Base-by-base conservation (phyloP, 2,113 vertebrate genomes). In the Alethe diademata region DNA sequence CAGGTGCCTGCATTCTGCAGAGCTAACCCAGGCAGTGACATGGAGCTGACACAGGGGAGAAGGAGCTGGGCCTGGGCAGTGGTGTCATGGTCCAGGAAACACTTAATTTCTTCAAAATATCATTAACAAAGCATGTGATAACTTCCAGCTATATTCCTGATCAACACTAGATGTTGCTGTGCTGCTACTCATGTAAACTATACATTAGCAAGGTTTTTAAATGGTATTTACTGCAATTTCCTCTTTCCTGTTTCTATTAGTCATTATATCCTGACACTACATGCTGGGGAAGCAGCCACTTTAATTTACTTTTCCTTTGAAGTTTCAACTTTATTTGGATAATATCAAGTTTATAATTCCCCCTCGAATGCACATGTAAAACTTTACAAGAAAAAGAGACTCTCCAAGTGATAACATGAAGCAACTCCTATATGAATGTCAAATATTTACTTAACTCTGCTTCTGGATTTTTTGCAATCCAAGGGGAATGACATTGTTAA, bases 361-460 rank as follows among this genome's bases (percentile, higher is more conserved):
- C 40, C 29, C 54, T 56, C 0, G 1, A 85, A 73, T 4, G 29
- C 43, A 38, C 18, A 26, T 1, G 7, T 62, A 81, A 70, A 93
- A 75, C 92, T 86, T 88, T 69, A 73, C 33, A 88, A 93, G 94
- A 67, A 15, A 64, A 82, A 69, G 33, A 73, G 18, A 13, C 54
- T 58, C 83, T 84, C 70, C 29, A 92, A 96, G 85, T 50, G 74
- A 82, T 47, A 72, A 35, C 9, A 9, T 79, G 78, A 93, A 90
- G 89, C 93, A 88, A 90, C 75, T 86, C 51, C 64, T 90, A 78
- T 90, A 95, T 80, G 69, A 84, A 92, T 88, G 83, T 86, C 94
- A 98, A 98, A 97, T 98, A 97, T 98, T 98, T 98, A 97, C 95
- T 97, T 98, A 97, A 97, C 96, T 94, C 91, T 96, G 96, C 78